Conservation (phyloP, 35 echinoderm and acorn worm genomes). For the Holothuria glaberrima region DNA sequence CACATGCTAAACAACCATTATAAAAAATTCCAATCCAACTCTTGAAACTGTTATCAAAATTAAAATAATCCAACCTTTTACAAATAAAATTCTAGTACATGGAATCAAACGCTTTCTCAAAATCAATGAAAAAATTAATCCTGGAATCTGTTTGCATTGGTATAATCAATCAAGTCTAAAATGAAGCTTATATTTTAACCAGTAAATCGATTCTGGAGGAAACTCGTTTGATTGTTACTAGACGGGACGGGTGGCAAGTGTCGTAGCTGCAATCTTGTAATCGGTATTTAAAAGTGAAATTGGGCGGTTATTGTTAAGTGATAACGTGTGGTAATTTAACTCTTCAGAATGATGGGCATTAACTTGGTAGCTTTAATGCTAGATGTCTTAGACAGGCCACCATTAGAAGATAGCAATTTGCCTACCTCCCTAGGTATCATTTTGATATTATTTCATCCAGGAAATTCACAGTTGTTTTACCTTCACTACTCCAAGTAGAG, state of each 20-base stretch:
- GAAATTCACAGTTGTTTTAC: too few relatives aligned
- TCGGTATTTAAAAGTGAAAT: not conserved
- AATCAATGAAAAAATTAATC: not conserved
- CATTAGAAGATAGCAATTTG: too few relatives aligned
- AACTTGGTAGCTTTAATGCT: too few relatives aligned
- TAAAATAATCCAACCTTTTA: not conserved
- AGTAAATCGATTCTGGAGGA: not conserved
- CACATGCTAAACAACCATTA: not conserved
- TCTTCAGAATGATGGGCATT: too few relatives aligned
- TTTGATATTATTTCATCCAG: too few relatives aligned
- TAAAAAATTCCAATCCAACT: not conserved
- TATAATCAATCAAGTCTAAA: not conserved
- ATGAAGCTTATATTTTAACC: not conserved
- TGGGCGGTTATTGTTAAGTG: not conserved
- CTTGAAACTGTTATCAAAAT: not conserved
- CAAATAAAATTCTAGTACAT: not conserved
- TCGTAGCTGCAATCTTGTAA: not conserved
- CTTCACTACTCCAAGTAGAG: too few relatives aligned
- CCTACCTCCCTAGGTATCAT: too few relatives aligned
- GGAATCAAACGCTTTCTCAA: slow-evolving; percentile 21
- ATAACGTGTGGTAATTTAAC: too few relatives aligned
- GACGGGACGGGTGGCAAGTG: not conserved
- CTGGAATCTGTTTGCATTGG: not conserved
- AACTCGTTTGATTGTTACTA: not conserved
- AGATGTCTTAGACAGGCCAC: too few relatives aligned